Conservation (phyloP, 2,888 invertebrate genomes). For the Eupsilia transversa region DNA sequence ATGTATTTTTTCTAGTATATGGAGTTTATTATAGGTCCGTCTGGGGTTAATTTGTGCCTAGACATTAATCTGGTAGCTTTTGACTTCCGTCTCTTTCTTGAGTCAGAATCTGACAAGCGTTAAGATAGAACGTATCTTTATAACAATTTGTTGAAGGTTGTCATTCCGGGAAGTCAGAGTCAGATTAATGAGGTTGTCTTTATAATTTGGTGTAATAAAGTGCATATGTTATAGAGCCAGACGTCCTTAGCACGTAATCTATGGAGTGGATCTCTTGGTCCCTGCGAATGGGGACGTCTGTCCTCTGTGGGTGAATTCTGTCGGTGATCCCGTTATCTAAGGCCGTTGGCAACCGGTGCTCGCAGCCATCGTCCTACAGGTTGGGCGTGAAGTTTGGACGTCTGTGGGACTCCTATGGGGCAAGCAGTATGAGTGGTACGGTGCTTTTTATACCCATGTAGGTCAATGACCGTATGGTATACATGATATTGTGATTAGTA, state of each 20-base stretch:
- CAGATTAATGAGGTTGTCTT: conserved; percentile 30
- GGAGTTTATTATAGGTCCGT: conserved; percentile 17
- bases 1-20: conserved; percentile 3
- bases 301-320: conserved; percentile 51
- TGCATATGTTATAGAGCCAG: conserved; percentile 16
- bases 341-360: conserved; percentile 48
- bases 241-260: conserved; percentile 28
- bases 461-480: conserved; percentile 42
- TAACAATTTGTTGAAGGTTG: conserved; percentile 41
- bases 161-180: conserved; percentile 38
- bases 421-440: conserved; percentile 4
- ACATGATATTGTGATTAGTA: conserved; percentile 11
- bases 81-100: conserved; percentile 22
- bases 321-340: conserved; percentile 51
- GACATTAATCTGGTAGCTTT: neutral
- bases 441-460: conserved; percentile 16
- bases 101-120: conserved; percentile 17
- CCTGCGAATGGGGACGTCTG: conserved; percentile 35
- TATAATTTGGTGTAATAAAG: conserved; percentile 9
- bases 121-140: conserved; percentile 39
- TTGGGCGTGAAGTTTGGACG: conserved; percentile 24
- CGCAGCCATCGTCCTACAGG: conserved; percentile 23
- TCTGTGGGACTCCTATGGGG: conserved; percentile 7
- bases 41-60: conserved; percentile 11
- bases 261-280: conserved; percentile 39